phyloP scores from a whole-genome alignment of 2,888 invertebrate genomes.

The Patella depressa region DNA sequence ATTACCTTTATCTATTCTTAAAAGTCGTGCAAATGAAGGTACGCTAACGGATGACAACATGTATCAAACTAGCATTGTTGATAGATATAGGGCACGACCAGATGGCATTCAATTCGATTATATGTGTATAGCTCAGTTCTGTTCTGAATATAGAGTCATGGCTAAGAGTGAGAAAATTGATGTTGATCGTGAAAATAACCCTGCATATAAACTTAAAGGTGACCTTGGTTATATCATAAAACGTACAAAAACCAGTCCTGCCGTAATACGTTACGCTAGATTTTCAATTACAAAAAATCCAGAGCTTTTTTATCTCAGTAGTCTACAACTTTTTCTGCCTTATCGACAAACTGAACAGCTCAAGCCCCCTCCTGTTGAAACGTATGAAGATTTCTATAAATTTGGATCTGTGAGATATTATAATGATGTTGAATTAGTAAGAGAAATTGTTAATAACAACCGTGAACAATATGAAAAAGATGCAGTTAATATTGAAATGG shows the following conservation, averaged over 20 bases:
- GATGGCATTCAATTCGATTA: background rate
- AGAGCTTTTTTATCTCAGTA: conserved; percentile 13
- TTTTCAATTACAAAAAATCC: background rate
- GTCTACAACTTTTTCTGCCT: conserved; percentile 16
- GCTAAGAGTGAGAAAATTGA: conserved; percentile 4
- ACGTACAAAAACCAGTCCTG: background rate
- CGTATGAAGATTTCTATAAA: conserved; percentile 3
- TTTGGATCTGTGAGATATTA: background rate
- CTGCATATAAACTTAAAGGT: conserved; percentile 7
- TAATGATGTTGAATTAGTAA: background rate
- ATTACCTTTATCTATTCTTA: background rate
- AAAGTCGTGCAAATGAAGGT: too few relatives aligned
- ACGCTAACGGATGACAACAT: conserved; percentile 12
- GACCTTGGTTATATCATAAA: conserved; percentile 11
- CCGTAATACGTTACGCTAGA: conserved; percentile 8
- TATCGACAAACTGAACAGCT: conserved; percentile 4
- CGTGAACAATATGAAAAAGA: conserved; percentile 10
- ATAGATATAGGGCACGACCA: conserved; percentile 3
- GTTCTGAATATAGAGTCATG: conserved; percentile 22
- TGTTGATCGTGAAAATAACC: background rate
- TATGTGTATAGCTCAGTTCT: conserved; percentile 15
- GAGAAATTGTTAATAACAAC: conserved; percentile 4
- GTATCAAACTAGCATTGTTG: conserved; percentile 14
- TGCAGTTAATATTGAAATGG: background rate
- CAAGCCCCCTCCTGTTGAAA: background rate